Conservation (phyloP, 2,113 vertebrate genomes). For the Sigmodon hispidus region DNA sequence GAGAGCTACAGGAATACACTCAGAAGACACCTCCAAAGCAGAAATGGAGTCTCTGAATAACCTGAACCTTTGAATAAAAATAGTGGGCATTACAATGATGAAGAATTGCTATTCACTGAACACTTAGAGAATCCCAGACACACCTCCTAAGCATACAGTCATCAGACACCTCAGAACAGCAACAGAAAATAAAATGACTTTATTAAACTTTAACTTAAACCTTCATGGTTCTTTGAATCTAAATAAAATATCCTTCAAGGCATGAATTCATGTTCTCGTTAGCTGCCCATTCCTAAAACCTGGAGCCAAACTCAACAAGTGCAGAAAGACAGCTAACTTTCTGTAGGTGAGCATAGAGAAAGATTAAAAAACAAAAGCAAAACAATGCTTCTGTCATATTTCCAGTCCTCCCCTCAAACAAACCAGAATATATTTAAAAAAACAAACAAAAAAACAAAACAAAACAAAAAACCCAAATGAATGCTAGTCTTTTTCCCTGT, state of each 20-base stretch:
- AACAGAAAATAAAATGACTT: neutral
- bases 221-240: neutral
- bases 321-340: neutral
- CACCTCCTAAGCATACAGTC: neutral
- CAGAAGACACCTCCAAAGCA: neutral
- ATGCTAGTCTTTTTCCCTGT: neutral
- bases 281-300: neutral
- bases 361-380: neutral
- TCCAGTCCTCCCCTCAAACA: neutral
- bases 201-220: conserved; percentile 6
- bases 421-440: neutral
- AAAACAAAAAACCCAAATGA: too few relatives aligned
- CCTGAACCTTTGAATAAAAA: neutral
- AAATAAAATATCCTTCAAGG: neutral
- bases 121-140: neutral
- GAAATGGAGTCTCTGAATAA: conserved; percentile 12
- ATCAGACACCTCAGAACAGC: neutral
- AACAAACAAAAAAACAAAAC: too few relatives aligned
- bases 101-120: neutral
- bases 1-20: neutral
- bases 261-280: neutral
- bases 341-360: neutral
- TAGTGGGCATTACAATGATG: neutral
- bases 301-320: neutral
- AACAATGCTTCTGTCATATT: neutral